phyloP scores from a whole-genome alignment of 2,113 vertebrate genomes.

The Pituophis catenifer region DNA sequence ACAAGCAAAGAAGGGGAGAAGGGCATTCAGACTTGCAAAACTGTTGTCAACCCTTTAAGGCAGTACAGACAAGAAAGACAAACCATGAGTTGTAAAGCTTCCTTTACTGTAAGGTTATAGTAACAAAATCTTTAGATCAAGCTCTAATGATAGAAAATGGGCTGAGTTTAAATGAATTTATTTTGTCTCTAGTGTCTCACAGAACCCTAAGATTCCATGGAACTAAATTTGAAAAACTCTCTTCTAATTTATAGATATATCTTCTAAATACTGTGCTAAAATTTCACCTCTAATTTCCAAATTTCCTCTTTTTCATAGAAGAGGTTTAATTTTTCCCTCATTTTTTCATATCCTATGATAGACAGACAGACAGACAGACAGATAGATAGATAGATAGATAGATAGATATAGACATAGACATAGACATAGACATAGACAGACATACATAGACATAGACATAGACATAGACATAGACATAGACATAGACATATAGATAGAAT shows the following conservation, averaged over 20 bases:
- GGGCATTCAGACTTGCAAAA: background rate
- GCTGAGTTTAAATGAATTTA: background rate
- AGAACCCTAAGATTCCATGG: background rate
- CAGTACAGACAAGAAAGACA: background rate
- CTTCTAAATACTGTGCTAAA: background rate
- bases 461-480: too few relatives aligned
- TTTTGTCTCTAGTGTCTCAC: background rate
- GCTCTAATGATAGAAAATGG: background rate
- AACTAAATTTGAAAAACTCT: background rate
- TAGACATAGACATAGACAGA: too few relatives aligned
- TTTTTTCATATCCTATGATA: background rate
- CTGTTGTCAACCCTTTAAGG: background rate
- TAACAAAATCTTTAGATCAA: background rate
- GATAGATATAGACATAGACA: too few relatives aligned
- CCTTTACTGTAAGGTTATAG: background rate
- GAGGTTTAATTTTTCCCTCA: background rate
- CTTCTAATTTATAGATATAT: background rate
- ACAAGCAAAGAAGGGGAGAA: background rate
- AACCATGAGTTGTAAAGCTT: background rate
- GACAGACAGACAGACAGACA: too few relatives aligned
- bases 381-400: too few relatives aligned
- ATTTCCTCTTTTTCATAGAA: background rate
- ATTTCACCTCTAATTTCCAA: background rate
- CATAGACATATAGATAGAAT: too few relatives aligned
- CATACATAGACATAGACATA: too few relatives aligned